These are phyloP conservation scores for Patella caerulea DNA, from an alignment of 2,888 invertebrate species.

Conservation along the genomic window DNA sequence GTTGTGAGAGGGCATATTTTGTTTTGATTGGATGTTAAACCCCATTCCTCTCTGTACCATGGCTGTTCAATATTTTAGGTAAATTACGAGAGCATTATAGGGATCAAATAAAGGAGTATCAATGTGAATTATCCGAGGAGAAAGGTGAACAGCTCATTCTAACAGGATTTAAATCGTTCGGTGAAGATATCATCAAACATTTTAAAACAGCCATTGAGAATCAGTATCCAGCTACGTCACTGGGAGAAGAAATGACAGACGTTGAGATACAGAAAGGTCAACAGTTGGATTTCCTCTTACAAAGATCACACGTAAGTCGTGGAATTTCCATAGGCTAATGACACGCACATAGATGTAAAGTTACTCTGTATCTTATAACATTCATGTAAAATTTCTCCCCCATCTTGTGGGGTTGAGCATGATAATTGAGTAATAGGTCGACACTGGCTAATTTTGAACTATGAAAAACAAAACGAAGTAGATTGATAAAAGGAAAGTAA, in stretches of 20 bases:
- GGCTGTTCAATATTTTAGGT: slow-evolving; percentile 23
- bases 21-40: too few relatives aligned
- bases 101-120: slow-evolving; percentile 31
- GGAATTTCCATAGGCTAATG: too few relatives aligned
- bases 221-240: slow-evolving; percentile 42
- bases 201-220: slow-evolving; percentile 40
- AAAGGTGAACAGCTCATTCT: slow-evolving; percentile 28
- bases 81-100: slow-evolving; percentile 31
- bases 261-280: slow-evolving; percentile 36
- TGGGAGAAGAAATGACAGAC: slow-evolving; percentile 32
- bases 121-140: slow-evolving; percentile 25
- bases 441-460: too few relatives aligned
- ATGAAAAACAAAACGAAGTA: too few relatives aligned
- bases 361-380: too few relatives aligned
- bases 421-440: too few relatives aligned
- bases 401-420: too few relatives aligned
- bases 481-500: too few relatives aligned
- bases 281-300: slow-evolving; percentile 49
- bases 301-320: slow-evolving; percentile 42
- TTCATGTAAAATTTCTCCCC: too few relatives aligned
- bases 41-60: too few relatives aligned
- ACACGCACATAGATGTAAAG: too few relatives aligned
- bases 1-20: too few relatives aligned
- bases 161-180: slow-evolving; percentile 42
- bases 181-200: slow-evolving; percentile 38